Percentiles rank a stretch among this genome's conserved stretches.
Evolutionary conservation across 2,888 invertebrate species (phyloP).

Genomic region (Lochmaea capreae): DNA sequence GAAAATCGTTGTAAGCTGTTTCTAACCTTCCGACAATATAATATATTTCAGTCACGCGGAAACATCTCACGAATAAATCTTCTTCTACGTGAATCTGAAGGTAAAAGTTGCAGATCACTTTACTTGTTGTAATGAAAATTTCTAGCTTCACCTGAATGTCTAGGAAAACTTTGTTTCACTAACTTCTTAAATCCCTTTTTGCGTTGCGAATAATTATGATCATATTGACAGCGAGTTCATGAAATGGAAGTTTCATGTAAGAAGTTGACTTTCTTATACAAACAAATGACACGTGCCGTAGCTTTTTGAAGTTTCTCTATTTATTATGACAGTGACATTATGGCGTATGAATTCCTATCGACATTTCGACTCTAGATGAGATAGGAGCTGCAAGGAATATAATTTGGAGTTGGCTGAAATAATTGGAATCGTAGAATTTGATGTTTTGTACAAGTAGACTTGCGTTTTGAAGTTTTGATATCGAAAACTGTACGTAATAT

Average conservation of each 20-base stretch:
- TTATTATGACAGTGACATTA: neutral
- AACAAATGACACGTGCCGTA: slow-evolving; percentile 40
- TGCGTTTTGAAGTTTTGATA: too few species aligned
- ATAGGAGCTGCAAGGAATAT: too few species aligned
- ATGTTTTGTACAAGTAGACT: too few species aligned
- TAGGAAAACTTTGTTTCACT: slow-evolving; percentile 4
- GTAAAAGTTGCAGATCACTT: neutral
- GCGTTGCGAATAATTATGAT: neutral
- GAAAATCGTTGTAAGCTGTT: too few species aligned
- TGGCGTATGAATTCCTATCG: neutral
- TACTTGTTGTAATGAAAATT: neutral
- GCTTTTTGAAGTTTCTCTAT: slow-evolving; percentile 12
- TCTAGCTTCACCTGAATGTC: neutral
- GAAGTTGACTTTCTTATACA: slow-evolving; percentile 32
- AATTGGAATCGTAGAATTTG: too few species aligned
- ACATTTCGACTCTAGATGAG: neutral
- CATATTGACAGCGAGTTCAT: neutral
- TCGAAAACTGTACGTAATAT: too few species aligned
- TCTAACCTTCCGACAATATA: neutral
- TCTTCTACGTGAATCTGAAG: neutral
- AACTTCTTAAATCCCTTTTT: neutral
- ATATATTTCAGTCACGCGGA: neutral
- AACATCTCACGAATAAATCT: neutral
- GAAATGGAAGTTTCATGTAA: neutral
- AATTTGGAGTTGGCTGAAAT: too few species aligned